Conservation (phyloP, 2,888 invertebrate genomes). For the Eilema depressum region DNA sequence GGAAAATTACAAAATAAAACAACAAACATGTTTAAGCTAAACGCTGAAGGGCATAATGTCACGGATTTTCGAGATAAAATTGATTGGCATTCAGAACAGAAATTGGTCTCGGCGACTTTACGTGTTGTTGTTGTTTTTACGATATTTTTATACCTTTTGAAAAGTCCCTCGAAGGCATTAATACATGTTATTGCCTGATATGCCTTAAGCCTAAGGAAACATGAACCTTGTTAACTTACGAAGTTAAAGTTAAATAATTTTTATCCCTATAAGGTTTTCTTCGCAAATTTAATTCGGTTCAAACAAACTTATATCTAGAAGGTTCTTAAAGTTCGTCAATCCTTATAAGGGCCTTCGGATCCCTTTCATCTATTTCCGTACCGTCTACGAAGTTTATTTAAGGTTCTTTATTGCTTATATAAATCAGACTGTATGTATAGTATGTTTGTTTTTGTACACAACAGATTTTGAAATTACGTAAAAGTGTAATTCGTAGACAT, state of each 20-base stretch:
- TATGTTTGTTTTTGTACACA: neutral
- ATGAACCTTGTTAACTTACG: constrained; percentile 30
- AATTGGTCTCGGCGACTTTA: constrained; percentile 26
- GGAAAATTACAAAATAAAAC: constrained; percentile 10
- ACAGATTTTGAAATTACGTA: neutral
- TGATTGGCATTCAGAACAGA: constrained; percentile 40
- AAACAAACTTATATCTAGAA: constrained; percentile 64
- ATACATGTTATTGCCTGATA: constrained; percentile 32
- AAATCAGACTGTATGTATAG: constrained; percentile 20
- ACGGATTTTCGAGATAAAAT: constrained; percentile 32
- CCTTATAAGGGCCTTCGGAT: constrained; percentile 59
- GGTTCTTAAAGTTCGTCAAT: constrained; percentile 47
- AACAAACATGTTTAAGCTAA: constrained; percentile 3
- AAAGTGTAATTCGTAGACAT: neutral
- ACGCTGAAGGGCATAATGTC: constrained; percentile 9
- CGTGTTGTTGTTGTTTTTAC: constrained; percentile 38
- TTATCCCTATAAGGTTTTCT: constrained; percentile 45
- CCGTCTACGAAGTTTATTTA: constrained; percentile 54
- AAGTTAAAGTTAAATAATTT: constrained; percentile 53
- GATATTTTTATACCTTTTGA: constrained; percentile 42
- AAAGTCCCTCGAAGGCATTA: constrained; percentile 39
- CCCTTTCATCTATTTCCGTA: constrained; percentile 61
- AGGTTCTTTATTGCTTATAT: constrained; percentile 32
- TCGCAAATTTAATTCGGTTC: constrained; percentile 60
- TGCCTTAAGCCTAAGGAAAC: constrained; percentile 35